Evolutionary conservation across 2,797 vertebrate species (phyloP), one percentile per base, ranked within the genome.

Genomic region (Phataginus tetradactyla): DNA sequence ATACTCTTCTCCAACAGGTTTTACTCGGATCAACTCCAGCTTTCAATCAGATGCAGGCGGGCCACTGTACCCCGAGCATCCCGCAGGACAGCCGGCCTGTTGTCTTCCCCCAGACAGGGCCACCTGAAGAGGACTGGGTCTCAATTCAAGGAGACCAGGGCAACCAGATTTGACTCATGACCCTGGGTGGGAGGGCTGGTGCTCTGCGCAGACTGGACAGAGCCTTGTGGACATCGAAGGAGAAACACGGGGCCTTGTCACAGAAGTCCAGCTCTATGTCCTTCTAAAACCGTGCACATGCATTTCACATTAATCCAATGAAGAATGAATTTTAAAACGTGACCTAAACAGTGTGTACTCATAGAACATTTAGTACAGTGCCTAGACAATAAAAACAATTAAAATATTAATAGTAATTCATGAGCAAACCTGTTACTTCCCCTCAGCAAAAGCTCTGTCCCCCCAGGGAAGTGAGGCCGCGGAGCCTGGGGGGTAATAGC

Each of bases 241-340:
- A 13, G 17, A 12, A 13, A 3, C 1, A 1, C 1, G 2, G 13
- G 7, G 2, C 4, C 20, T 0, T 0, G 27, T 20, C 4, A 29
- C 1, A 21, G 23, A 66, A 1, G 10, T 27, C 57, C 34, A 10
- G 15, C 18, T n/a, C 37, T 15, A 3, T 20, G 59, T 69, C 51
- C 45, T 15, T n/a, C 49, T 7, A 14, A 14, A 21, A 18, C 55
- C 1, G 7, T 4, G 10, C 21, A 14, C 3, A 3, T 9, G 7
- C 20, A 3, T 64, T 18, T 59, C n/a, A n/a, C 11, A 39, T 34
- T 7, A 23, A 39, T 10, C 21, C 7, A 29, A 34, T 25, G 21
- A 37, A 39, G 15, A 15, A 61, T 5, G 13, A 4, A 37, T n/a
- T 29, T 69, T 42, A 25, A 64, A n/a, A 39, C 17, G 63, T 3